Base-by-base conservation (phyloP, 2,113 vertebrate species). In the Oncorhynchus mykiss region DNA sequence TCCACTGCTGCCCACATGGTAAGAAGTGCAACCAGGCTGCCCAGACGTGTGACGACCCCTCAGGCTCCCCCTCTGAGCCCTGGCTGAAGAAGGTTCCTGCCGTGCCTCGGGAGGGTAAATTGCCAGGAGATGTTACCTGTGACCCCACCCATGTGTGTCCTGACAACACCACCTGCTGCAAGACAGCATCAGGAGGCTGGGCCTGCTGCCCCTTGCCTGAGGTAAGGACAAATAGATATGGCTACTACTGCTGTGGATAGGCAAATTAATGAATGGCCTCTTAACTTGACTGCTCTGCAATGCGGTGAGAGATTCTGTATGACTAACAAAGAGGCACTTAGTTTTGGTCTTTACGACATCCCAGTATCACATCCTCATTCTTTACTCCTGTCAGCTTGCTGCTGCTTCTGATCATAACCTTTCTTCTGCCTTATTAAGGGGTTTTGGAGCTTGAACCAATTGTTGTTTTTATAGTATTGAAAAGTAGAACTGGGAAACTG, bases 101-200 rank as follows among this genome's bases (percentile, higher is more conserved):
- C 0, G 11, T 51, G 24, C 62, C 45, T 25, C 76, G n/a, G 45
- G 69, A 70, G 20, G 57, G 20, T 60, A n/a, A n/a, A 22, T n/a
- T 20, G 57, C 57, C 57, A 18, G 16, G 18, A 4, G 1, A 67
- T 67, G 65, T 67, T 27, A 24, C 65, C 65, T 94, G 90, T 25
- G 91, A 94, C 1, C 79, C 92, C 1, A 4, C 75, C 25, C 86
- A 54, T 0, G 74, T 80, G 80, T 95, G 94, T 69, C 91, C 92
- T 0, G 64, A 88, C 0, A 91, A 91, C 0, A 88, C 22, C 75
- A 95, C 94, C 0, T 95, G 93, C 89, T 95, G 94, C 75, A 86
- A 5, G 0, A 86, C 71, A 22, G 73, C 79, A 68, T 20, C 51
- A 1, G 87, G 64, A 22, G 5, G 34, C 3, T 91, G 90, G 89